phyloP scores from a whole-genome alignment of 2,113 vertebrate genomes.

The Neoarius graeffei region DNA sequence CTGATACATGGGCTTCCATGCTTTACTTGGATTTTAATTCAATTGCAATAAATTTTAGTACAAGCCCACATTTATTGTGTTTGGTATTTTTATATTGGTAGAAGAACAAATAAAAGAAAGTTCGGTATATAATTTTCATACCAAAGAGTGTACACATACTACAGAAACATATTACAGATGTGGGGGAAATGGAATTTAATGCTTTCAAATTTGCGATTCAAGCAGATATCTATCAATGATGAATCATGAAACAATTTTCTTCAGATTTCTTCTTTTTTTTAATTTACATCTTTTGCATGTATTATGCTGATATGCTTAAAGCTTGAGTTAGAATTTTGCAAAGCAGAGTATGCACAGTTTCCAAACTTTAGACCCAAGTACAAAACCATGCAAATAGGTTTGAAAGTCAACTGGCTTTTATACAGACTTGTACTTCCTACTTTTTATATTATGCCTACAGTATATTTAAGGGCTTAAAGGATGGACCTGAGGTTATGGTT shows the following conservation, averaged over 20 bases:
- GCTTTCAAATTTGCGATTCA: no score
- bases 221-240: no score
- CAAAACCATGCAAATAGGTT: not conserved
- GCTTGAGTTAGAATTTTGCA: not conserved
- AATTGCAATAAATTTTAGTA: slow-evolving; percentile 30
- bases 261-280: no score
- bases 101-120: not conserved
- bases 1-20: not conserved
- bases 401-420: not conserved
- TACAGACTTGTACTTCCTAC: not conserved
- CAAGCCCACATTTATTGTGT: not conserved
- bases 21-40: slow-evolving; percentile 14
- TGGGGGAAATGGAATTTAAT: no score
- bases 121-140: no score
- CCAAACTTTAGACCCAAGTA: no score
- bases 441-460: not conserved
- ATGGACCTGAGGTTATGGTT: no score
- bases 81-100: not conserved
- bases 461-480: no score
- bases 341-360: not conserved
- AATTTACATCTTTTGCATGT: not conserved
- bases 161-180: no score
- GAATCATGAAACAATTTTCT: no score
- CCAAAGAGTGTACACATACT: not conserved
- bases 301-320: not conserved